Percentiles rank a stretch among this genome's conserved stretches.
Evolutionary conservation across 1,140 invertebrate species (phyloP).

Genomic region (Scaptomyza montana): DNA sequence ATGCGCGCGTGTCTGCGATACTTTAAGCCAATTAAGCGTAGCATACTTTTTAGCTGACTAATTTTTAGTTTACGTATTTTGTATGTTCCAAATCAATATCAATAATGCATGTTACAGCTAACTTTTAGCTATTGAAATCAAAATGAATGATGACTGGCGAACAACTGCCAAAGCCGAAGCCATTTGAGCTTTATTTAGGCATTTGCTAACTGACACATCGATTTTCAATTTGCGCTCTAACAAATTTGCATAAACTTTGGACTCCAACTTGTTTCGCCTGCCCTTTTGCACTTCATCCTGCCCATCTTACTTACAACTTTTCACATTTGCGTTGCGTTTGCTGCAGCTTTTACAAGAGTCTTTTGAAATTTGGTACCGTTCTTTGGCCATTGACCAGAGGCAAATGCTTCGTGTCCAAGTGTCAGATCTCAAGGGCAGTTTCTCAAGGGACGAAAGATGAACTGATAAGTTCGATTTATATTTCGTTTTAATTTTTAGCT

Average conservation of each 20-base stretch:
- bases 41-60: constrained; percentile 23
- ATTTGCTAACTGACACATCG: constrained; percentile 49
- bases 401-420: constrained; percentile 7
- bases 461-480: neutral
- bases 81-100: neutral
- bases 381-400: constrained; percentile 24
- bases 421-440: constrained; percentile 3
- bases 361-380: constrained; percentile 26
- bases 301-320: constrained; percentile 28
- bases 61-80: constrained; percentile 2
- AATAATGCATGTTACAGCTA: neutral
- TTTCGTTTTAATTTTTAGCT: constrained; percentile 6
- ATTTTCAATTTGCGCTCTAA: constrained; percentile 46
- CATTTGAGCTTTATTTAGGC: constrained; percentile 18
- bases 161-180: constrained; percentile 2
- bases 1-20: constrained; percentile 33
- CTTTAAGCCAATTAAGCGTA: constrained; percentile 39
- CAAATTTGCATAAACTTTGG: constrained; percentile 55
- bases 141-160: constrained; percentile 2
- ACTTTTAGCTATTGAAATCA: neutral
- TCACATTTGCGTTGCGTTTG: constrained; percentile 38
- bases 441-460: neutral
- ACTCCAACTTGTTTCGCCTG: constrained; percentile 27
- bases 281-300: neutral
- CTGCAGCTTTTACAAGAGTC: constrained; percentile 31